phyloP scores from a whole-genome alignment of 64 coral and sea anemone species.

The Dendronephthya gigantea region DNA sequence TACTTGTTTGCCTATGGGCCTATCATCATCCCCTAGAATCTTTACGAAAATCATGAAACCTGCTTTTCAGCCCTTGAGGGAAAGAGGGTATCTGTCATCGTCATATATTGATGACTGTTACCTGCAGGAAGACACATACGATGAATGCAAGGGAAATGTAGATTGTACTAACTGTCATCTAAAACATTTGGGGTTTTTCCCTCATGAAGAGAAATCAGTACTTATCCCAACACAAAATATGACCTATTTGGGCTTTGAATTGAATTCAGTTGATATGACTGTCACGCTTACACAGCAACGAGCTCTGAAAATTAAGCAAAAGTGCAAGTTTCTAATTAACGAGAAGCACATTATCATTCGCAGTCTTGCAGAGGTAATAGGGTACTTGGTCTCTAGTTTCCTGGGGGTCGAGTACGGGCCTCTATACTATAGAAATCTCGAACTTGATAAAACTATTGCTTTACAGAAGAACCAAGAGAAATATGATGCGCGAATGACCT shows the following conservation, averaged over 20 bases:
- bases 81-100: not conserved
- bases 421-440: not conserved
- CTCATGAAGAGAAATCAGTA: not conserved
- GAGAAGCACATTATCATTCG: not conserved
- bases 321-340: not conserved
- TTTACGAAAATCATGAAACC: constrained; percentile 2
- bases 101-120: not conserved
- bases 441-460: not conserved
- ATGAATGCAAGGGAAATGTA: not conserved
- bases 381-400: not conserved
- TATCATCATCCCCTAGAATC: not conserved
- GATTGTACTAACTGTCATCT: not conserved
- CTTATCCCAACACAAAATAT: not conserved
- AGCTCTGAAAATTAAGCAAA: not conserved
- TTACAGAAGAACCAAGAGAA: not conserved
- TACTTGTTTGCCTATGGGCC: not conserved
- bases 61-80: not conserved
- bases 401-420: not conserved
- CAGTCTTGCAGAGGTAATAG: not conserved
- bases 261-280: not conserved
- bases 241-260: not conserved
- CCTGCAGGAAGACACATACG: not conserved
- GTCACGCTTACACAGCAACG: not conserved
- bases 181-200: not conserved
- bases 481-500: not conserved